Base-by-base conservation (phyloP, 2,888 invertebrate species). In the Limnephilus lunatus region DNA sequence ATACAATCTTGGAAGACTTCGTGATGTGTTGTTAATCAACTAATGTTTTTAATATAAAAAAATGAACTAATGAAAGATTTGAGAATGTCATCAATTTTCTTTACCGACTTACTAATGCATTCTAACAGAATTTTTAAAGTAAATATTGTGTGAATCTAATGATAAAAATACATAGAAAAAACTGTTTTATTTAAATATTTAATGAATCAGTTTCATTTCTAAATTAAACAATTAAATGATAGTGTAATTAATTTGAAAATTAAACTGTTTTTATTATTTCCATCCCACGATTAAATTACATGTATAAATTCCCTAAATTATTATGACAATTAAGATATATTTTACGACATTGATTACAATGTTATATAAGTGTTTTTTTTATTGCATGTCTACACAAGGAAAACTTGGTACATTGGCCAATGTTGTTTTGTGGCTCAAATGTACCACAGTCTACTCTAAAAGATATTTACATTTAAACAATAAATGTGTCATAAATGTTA, bases 1-100 rank as follows among this genome's bases (percentile, higher is more conserved):
- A 82, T 25, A 82, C 30, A 90, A 81, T 68, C 83, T 85, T 90
- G 92, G 92, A 92, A 92, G 92, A 92, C 92, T 68, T 91, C 90
- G 92, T 92, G 92, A 91, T 90, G 68, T 81, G 82, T 68, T 92
- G 90, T 89, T 92, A 91, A 44, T 90, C 82, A 44, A 83, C 44
- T 83, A 44, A 83, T 82, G 53, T 83, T 53, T 25, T 19, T 82
- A 90, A 83, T 82, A 90, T 53, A 82, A 83, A 90, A 53, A 81
- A 15, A 48, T 48, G 35, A 81, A 89, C 82, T 82, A 44, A 31
- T 68, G 68, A 68, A 68, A 25, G 9, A 25, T 68, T 7, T 5
- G 68, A 68, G 68, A 68, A 68, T 68, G 68, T 9, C 68, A 68
- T 68, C 7, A 68, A 68, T 68, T 68, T 68, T 68, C 25, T 68